Evolutionary conservation across 2,888 invertebrate genomes (phyloP), one percentile per base, ranked within the genome.

Genomic region (Pyrochroa serraticornis): DNA sequence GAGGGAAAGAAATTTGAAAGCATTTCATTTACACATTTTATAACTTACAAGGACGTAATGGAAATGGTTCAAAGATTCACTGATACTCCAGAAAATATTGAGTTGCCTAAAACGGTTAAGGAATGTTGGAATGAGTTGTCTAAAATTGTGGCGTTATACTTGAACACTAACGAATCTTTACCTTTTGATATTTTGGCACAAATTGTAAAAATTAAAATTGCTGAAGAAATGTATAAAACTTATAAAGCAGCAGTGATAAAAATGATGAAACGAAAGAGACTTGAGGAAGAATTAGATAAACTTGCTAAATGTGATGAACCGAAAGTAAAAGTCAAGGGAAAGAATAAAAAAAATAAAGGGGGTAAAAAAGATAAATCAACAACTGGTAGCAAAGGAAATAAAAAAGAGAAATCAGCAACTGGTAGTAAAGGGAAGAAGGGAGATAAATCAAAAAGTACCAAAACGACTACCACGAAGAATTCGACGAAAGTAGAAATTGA

Each of bases 171-270:
- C 2, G 13, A 36, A 9, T 6, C 33, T 35, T 9, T 50, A 3
- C 10, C 36, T n/a, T n/a, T 33, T 7, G 36, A 58, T 13, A 37
- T 60, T 36, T 39, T 70, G 44, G 67, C 70, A 1, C 44, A 63
- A 30, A 43, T 70, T 3, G 49, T 69, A 7, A 74, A 74, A 65
- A 46, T 72, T 3, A 71, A 71, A 61, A 58, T 74, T 3, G 64
- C 71, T 34, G 65, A 73, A 46, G 58, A 61, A 0, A 71, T 74
- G 72, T 69, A 71, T 50, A 41, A 59, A 14, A 68, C 63, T 22
- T 71, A 68, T 35, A 58, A 47, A 5, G 49, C 54, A 13, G 61
- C 64, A 51, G 62, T 71, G 0, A 58, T 54, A 14, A 60, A 62
- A 45, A 67, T 65, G 55, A 66, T 13, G 60, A 50, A 43, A 63